Base-by-base conservation (phyloP, 2,797 vertebrate species). In the Notolepis coatsorum region DNA sequence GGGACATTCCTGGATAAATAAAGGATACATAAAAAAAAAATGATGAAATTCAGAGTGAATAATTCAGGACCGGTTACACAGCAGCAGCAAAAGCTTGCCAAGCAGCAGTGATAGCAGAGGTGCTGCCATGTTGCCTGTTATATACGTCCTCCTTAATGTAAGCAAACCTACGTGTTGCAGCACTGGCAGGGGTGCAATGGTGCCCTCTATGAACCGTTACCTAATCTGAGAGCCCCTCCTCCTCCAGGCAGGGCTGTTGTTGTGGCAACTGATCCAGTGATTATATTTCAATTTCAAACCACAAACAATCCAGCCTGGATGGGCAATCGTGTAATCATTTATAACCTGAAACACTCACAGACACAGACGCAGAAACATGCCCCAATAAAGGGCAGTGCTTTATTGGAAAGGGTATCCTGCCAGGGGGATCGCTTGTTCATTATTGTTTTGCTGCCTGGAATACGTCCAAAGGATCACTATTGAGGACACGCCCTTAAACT, bases 21-120 rank as follows among this genome's bases (percentile, higher is more conserved):
- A 63, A 65, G 49, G 61, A 65, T 68, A 65, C 37, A 53, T n/a
- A 49, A 20, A 46, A 33, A 68, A 61, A 41, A 35, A 4, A 33
- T 33, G 31, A 33, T 7, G 53, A 80, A 80, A 73, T 53, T 33
- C 62, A 39, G 55, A 2, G 77, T 88, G 73, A 89, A 89, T 88
- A 72, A 86, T 89, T 81, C 84, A 87, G n/a, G 10, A 18, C 60
- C 67, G 56, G 61, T 73, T 72, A 58, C 54, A 15, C 51, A 46
- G 69, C 3, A 66, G 42, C 61, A 66, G 55, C n/a, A 50, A 49
- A 74, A 56, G 62, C 75, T 68, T 71, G 73, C 68, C 78, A 77
- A 79, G 58, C 71, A 75, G 70, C 65, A 62, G 68, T 54, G 37
- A 61, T 66, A 61, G 75, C 55, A 63, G 65, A 35, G 61, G 35